Conservation (phyloP, 2,113 vertebrate species). For the Gasterosteus aculeatus region DNA sequence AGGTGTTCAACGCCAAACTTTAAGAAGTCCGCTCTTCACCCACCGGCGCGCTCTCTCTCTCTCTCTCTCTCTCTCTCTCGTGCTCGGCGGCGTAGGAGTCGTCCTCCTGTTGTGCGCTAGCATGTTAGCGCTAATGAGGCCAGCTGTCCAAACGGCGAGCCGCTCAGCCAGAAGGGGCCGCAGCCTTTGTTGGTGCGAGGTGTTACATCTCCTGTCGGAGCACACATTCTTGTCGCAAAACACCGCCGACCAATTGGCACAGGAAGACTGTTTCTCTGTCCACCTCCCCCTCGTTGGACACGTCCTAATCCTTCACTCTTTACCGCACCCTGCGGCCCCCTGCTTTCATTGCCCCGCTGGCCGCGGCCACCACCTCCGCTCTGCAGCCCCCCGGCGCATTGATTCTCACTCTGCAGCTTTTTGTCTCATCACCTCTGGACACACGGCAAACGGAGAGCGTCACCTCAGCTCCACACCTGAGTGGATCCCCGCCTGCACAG, state of each 20-base stretch:
- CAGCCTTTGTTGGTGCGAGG: conserved; percentile 69
- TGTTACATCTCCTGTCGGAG: conserved; percentile 70
- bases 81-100: conserved; percentile 64
- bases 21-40: conserved; percentile 44
- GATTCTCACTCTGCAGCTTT: conserved; percentile 65
- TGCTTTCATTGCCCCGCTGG: conserved; percentile 29
- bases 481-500: conserved; percentile 52
- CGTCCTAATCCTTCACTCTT: conserved; percentile 2
- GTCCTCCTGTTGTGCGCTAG: conserved; percentile 73
- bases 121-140: conserved; percentile 72
- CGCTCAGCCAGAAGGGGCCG: conserved; percentile 65
- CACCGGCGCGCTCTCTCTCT: conserved; percentile 21
- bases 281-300: conserved; percentile 16
- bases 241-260: conserved; percentile 70
- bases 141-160: conserved; percentile 77
- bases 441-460: conserved; percentile 26
- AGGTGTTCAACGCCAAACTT: conserved; percentile 54
- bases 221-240: conserved; percentile 66
- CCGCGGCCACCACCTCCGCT: conserved; percentile 25
- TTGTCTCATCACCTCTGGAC: conserved; percentile 64
- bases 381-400: conserved; percentile 45
- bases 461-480: conserved; percentile 71
- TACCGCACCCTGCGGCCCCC: conserved; percentile 30
- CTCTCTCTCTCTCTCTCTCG: conserved; percentile 28
- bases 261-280: conserved; percentile 34